A percentile compares a stretch with the other conserved stretches of the same genome.
Conservation (phyloP, 2,797 vertebrate genomes). For the Sebastolobus alascanus region DNA sequence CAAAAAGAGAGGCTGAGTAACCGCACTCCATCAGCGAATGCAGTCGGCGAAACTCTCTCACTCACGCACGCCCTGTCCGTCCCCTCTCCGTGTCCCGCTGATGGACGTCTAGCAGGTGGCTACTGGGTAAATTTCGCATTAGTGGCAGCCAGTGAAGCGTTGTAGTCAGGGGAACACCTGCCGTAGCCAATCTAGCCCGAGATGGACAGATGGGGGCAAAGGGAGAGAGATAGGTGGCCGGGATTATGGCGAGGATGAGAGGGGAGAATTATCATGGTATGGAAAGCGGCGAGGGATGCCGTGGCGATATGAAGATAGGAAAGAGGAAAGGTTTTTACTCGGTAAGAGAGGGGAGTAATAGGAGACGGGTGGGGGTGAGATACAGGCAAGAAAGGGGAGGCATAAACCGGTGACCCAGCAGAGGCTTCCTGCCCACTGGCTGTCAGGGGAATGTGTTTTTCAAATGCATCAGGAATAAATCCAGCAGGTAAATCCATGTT, state of each 20-base stretch:
- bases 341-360: slow-evolving; percentile 8
- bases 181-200: slow-evolving; percentile 83
- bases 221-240: slow-evolving; percentile 38
- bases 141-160: slow-evolving; percentile 79
- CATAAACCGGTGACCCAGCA: slow-evolving; percentile 21
- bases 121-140: slow-evolving; percentile 82
- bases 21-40: slow-evolving; percentile 33
- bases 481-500: not conserved
- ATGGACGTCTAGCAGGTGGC: slow-evolving; percentile 81
- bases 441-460: slow-evolving; percentile 25
- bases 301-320: slow-evolving; percentile 26
- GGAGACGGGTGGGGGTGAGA: not conserved
- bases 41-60: slow-evolving; percentile 50
- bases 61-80: slow-evolving; percentile 25
- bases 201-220: slow-evolving; percentile 74
- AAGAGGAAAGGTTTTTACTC: slow-evolving; percentile 16
- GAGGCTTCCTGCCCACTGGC: slow-evolving; percentile 16
- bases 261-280: slow-evolving; percentile 36
- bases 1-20: slow-evolving; percentile 29
- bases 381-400: not conserved
- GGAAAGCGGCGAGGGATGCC: slow-evolving; percentile 12
- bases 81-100: slow-evolving; percentile 57
- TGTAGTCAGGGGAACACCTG: slow-evolving; percentile 83
- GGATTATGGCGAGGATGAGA: slow-evolving; percentile 44
- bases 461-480: slow-evolving; percentile 22